These are phyloP conservation scores for Danionella dracula DNA, from an alignment of 2,797 vertebrate species.

Conservation along the genomic window DNA sequence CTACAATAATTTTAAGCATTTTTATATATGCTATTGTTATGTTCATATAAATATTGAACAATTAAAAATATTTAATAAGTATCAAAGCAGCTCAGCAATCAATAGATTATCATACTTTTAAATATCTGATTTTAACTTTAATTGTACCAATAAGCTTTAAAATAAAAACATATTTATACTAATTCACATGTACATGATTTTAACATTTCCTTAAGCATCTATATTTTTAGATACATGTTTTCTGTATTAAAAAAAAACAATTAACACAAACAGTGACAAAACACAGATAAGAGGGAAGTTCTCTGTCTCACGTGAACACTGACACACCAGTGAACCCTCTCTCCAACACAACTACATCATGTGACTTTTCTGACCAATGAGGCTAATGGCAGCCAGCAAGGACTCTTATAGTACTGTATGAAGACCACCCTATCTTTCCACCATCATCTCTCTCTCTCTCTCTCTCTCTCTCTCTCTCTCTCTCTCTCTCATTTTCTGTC, in stretches of 20 bases:
- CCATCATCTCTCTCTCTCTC: not conserved
- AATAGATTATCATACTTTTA: not conserved
- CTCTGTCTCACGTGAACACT: not conserved
- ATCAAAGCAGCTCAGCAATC: too few species aligned
- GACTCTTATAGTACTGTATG: conserved; percentile 43
- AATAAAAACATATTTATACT: not conserved
- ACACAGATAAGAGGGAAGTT: too few species aligned
- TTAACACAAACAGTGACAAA: too few species aligned
- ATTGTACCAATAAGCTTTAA: not conserved
- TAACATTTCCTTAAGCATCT: too few species aligned
- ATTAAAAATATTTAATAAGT: too few species aligned
- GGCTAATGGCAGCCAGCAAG: conserved; percentile 54
- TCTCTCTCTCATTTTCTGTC: not conserved
- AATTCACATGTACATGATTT: too few species aligned
- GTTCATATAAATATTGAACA: too few species aligned
- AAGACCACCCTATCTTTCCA: conserved; percentile 26
- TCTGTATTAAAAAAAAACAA: too few species aligned
- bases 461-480: conserved; percentile 10
- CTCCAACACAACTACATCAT: not conserved
- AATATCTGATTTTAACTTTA: not conserved
- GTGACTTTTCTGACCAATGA: conserved; percentile 53
- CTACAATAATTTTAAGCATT: too few species aligned
- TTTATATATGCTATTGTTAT: too few species aligned
- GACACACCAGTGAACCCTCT: not conserved
- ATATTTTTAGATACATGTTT: too few species aligned